Base-by-base conservation (phyloP, 2,797 vertebrate species). In the Spondyliosoma cantharus region DNA sequence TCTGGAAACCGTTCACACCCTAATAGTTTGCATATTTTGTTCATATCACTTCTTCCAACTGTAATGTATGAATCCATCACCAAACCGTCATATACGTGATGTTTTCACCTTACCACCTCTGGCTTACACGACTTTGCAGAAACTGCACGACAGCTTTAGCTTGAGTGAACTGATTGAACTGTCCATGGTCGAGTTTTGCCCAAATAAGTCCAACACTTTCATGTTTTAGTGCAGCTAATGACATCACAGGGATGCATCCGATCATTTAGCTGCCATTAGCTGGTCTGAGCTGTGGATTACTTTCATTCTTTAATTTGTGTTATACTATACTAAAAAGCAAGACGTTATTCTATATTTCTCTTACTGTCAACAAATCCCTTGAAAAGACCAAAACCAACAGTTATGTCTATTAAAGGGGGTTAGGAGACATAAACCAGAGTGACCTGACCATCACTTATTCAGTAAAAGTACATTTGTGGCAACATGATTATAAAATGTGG, bases 1-100 rank as follows among this genome's bases (percentile, higher is more conserved):
- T 69, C 48, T 71, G 71, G 59, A 76, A 76, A 58, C 22, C 25
- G 50, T 76, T 66, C 32, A 58, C 20, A 57, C 46, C 16, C 25
- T 65, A 16, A 53, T 2, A 61, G 37, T 43, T 65, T 50, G 45
- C 65, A 60, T 57, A 19, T 50, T 60, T 57, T 58, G 29, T 19
- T 69, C 16, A 19, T 32, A 13, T 52, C 43, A 69, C n/a, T 27
- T 63, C 16, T 80, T 49, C 61, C 24, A 80, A 22, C 20, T 17
- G n/a, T 54, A 46, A n/a, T 50, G 49, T 43, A 27, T 65, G 1
- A n/a, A 24, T 58, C 53, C 8, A 32, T 70, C 7, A n/a, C 14
- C n/a, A 45, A 19, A 17, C 15, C 7, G 8, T 9, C 32, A 9
- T 19, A n/a, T 63, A 24, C 24, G 29, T 58, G 8, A 43, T 64